Base-by-base conservation (phyloP, 2,888 invertebrate genomes). In the Meliscaeva auricollis region DNA sequence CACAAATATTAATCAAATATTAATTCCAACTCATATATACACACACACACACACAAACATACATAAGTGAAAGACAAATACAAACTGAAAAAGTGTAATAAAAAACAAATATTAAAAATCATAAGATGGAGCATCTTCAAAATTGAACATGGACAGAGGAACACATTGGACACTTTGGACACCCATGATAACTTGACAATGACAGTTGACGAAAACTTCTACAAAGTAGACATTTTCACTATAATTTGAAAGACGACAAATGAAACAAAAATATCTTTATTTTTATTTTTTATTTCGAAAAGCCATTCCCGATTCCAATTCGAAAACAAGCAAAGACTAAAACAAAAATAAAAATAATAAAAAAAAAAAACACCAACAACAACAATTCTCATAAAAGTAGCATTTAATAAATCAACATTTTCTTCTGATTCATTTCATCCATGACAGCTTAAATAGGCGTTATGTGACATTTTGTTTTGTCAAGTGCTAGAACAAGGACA, bases 321-420 rank as follows among this genome's bases (percentile, higher is more conserved):
- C 58, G 26, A 69, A 83, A 11, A 46, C 30, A 83, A 78, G 60
- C 22, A 54, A 74, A n/a, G 13, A 26, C 22, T 7, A 52, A n/a
- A 8, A 22, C 4, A 26, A 26, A 50, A 50, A n/a, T 17, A 48
- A 48, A 20, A 48, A n/a, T n/a, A 54, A 32, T 62, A 73, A 26
- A 60, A 46, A 48, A 66, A 69, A 46, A 54, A 54, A 30, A n/a
- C n/a, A n/a, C n/a, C n/a, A 17, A 35, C 8, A 66, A 66, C 20
- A 66, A 80, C 70, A 68, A 84, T 80, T 84, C 79, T 58, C 72
- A 80, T 80, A 80, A 84, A 84, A 84, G 72, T 75, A 81, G 56
- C 76, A 73, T 85, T 85, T 85, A 85, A 85, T 85, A 85, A 85
- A 85, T 85, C 85, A 85, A 81, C 85, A 73, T 81, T 85, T 64